These are phyloP conservation scores for Halcyon malimbica DNA, from an alignment of 2,113 vertebrate species.

Conservation along the genomic window DNA sequence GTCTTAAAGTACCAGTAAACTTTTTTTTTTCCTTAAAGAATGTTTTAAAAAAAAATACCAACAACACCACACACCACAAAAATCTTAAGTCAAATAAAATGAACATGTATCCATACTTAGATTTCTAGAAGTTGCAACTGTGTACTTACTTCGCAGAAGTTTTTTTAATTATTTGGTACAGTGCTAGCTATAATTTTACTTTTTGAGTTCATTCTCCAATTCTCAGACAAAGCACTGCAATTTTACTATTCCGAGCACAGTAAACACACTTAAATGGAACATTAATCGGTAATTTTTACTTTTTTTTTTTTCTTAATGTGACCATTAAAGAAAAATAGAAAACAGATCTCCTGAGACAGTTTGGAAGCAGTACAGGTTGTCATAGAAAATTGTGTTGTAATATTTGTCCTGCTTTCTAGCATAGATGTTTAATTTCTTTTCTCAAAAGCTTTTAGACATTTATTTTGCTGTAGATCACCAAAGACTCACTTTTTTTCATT, in stretches of 20 bases:
- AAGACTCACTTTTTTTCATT: background rate
- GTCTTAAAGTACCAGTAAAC: background rate
- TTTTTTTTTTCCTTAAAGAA: background rate
- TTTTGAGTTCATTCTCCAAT: background rate
- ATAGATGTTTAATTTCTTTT: background rate
- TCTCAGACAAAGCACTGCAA: background rate
- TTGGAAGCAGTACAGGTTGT: background rate
- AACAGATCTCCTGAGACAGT: background rate
- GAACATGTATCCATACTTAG: background rate
- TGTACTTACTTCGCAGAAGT: background rate
- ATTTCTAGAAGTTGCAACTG: background rate
- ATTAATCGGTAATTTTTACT: background rate
- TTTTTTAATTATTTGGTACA: background rate
- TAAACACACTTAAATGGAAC: slow-evolving; percentile 23
- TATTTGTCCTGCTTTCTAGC: slow-evolving; percentile 29
- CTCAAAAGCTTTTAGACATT: background rate
- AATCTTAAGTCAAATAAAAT: background rate
- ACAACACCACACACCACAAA: background rate
- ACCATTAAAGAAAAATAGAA: slow-evolving; percentile 23
- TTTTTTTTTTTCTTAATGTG: background rate
- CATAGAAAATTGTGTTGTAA: slow-evolving; percentile 12
- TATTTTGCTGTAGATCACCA: background rate
- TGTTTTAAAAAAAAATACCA: background rate
- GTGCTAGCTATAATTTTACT: background rate
- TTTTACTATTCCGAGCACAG: background rate